phyloP scores from a whole-genome alignment of 1,140 invertebrate species.

The Penaeus vannamei region DNA sequence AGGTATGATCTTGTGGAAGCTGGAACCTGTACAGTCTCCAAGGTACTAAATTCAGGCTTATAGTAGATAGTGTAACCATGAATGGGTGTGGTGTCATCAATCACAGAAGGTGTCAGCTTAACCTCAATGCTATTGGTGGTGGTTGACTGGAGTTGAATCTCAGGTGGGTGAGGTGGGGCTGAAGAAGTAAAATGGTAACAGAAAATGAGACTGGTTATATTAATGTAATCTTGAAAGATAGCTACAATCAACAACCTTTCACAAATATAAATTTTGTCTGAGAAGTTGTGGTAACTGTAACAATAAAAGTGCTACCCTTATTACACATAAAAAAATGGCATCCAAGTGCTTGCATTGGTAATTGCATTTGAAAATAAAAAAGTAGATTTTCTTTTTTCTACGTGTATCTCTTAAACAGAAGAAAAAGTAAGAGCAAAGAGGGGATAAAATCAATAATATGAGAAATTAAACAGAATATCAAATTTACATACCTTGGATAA shows the following conservation, averaged over 20 bases:
- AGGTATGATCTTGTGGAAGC: slow-evolving; percentile 85
- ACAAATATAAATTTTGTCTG: not conserved
- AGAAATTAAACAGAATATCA: not conserved
- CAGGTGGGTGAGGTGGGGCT: slow-evolving; percentile 88
- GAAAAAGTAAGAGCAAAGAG: not conserved
- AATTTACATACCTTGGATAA: slow-evolving; percentile 80
- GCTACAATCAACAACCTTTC: not conserved
- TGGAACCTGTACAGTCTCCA: slow-evolving; percentile 76
- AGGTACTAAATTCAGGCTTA: slow-evolving; percentile 93
- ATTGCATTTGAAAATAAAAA: too few species aligned
- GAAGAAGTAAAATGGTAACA: slow-evolving; percentile 61
- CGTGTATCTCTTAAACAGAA: too few species aligned
- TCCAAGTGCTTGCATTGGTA: too few species aligned
- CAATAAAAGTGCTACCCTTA: too few species aligned
- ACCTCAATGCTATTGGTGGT: slow-evolving; percentile 88
- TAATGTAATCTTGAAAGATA: not conserved
- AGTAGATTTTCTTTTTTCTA: too few species aligned
- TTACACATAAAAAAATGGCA: too few species aligned
- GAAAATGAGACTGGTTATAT: slow-evolving; percentile 49
- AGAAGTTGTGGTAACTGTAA: too few species aligned
- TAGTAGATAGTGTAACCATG: slow-evolving; percentile 93
- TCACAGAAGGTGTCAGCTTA: slow-evolving; percentile 81
- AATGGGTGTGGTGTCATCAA: slow-evolving; percentile 80
- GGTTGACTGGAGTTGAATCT: slow-evolving; percentile 84
- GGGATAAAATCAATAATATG: not conserved